Conservation (phyloP, 37 sponge, comb jelly and placozoan genomes). For the Haliclona indistincta region DNA sequence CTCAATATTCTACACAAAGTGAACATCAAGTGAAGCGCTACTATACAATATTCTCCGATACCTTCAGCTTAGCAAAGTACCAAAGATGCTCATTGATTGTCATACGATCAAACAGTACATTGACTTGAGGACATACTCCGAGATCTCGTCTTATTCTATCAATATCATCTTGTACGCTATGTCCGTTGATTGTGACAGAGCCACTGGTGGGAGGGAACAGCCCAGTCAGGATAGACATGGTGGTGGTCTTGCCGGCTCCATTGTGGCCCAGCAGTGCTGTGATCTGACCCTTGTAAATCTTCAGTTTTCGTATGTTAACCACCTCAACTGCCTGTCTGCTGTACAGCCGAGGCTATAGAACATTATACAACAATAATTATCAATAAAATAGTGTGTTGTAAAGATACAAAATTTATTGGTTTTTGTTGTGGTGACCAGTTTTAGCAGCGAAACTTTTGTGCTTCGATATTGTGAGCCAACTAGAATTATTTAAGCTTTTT, state of each 20-base stretch:
- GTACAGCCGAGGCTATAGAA: not conserved
- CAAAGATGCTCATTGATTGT: slow-evolving; percentile 71
- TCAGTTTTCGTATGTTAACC: slow-evolving; percentile 77
- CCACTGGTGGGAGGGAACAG: slow-evolving; percentile 85
- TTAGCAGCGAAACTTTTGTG: no score
- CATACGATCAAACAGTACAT: slow-evolving; percentile 82
- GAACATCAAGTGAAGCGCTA: not conserved
- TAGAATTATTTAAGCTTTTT: no score
- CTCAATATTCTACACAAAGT: slow-evolving; percentile 14
- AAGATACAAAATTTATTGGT: not conserved
- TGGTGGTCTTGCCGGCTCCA: slow-evolving; percentile 98
- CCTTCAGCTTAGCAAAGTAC: slow-evolving; percentile 62
- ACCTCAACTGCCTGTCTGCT: slow-evolving; percentile 89
- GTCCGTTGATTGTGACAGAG: slow-evolving; percentile 69
- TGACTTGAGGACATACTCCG: slow-evolving; percentile 91
- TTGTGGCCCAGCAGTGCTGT: slow-evolving; percentile 97
- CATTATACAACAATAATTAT: not conserved
- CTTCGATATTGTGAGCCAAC: no score
- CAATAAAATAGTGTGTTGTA: not conserved
- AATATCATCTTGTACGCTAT: slow-evolving; percentile 66
- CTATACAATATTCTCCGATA: not conserved
- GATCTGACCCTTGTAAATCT: slow-evolving; percentile 93
- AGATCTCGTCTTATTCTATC: slow-evolving; percentile 67
- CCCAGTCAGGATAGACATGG: slow-evolving; percentile 91
- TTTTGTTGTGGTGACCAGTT: not conserved